A percentile compares a stretch with the other conserved stretches of the same genome.
These are phyloP conservation scores for Choloepus hoffmanni DNA, from an alignment of 2,113 vertebrate species.

Conservation along the genomic window DNA sequence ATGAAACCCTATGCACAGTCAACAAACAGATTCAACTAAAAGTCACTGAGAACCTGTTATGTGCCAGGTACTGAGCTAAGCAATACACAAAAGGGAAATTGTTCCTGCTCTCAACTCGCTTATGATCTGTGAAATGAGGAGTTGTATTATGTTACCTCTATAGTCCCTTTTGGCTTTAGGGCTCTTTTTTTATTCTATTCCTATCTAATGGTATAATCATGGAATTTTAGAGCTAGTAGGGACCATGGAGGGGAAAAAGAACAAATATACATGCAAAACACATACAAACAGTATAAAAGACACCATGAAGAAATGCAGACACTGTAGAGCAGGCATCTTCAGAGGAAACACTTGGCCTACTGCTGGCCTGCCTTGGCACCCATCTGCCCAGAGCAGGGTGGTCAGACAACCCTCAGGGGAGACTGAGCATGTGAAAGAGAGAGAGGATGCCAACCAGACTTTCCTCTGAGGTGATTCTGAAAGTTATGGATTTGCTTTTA, in stretches of 20 bases:
- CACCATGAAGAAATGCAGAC: not conserved
- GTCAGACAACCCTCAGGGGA: not conserved
- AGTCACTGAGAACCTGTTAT: not conserved
- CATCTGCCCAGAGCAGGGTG: not conserved
- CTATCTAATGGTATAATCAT: not conserved
- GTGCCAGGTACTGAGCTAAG: not conserved
- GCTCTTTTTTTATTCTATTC: not conserved
- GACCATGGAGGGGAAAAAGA: not conserved
- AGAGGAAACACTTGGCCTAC: not conserved
- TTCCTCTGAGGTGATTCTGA: not conserved
- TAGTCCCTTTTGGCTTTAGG: not conserved
- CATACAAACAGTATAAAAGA: not conserved
- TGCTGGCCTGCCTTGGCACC: not conserved
- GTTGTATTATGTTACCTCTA: not conserved
- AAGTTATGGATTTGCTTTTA: slow-evolving; percentile 27
- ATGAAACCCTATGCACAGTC: not conserved
- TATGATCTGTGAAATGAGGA: not conserved
- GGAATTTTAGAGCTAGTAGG: not conserved
- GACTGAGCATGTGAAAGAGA: rapidly evolving
- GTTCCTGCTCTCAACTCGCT: not conserved
- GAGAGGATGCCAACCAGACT: not conserved
- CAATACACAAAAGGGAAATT: not conserved
- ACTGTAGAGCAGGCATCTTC: rapidly evolving
- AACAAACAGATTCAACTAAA: not conserved
- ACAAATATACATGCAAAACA: not conserved